Evolutionary conservation across 2,113 vertebrate genomes (phyloP).

Genomic region (Dromaius novaehollandiae): DNA sequence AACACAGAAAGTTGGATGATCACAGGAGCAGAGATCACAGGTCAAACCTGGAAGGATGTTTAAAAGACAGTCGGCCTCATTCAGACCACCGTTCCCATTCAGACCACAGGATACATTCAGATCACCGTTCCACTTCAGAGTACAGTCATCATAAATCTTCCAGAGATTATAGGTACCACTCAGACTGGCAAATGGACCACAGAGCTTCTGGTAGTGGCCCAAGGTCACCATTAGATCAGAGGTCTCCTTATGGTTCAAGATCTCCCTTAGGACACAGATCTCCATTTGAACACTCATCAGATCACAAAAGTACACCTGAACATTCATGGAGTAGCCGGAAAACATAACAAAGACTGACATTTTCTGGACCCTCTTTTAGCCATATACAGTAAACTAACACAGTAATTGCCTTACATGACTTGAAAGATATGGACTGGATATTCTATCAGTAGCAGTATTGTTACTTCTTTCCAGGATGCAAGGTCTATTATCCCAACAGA

Average conservation of each 20-base stretch:
- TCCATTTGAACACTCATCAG: conserved; percentile 93
- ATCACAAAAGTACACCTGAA: conserved; percentile 97
- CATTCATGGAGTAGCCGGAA: conserved; percentile 95
- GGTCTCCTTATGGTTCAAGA: conserved; percentile 91
- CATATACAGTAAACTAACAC: conserved; percentile 91
- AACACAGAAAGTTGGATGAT: conserved; percentile 94
- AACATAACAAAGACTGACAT: conserved; percentile 88
- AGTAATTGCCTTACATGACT: conserved; percentile 97
- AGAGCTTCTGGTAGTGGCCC: conserved; percentile 88
- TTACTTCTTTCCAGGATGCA: conserved; percentile 87
- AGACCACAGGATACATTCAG: conserved; percentile 85
- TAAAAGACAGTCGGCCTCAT: conserved; percentile 85
- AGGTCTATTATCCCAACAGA: conserved; percentile 84
- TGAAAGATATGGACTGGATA: conserved; percentile 86
- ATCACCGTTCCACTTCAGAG: conserved; percentile 82
- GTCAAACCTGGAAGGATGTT: conserved; percentile 79
- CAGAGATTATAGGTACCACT: conserved; percentile 92
- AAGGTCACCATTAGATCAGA: conserved; percentile 91
- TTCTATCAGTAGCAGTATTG: conserved; percentile 85
- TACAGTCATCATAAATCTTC: conserved; percentile 87
- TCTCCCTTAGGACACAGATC: conserved; percentile 89
- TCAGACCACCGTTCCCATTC: conserved; percentile 83
- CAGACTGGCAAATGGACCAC: conserved; percentile 95
- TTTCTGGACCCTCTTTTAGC: conserved; percentile 83
- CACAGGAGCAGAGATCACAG: conserved; percentile 91